These are phyloP conservation scores for Daktulosphaira vitifoliae DNA, from an alignment of 1,140 invertebrate species.

Conservation along the genomic window DNA sequence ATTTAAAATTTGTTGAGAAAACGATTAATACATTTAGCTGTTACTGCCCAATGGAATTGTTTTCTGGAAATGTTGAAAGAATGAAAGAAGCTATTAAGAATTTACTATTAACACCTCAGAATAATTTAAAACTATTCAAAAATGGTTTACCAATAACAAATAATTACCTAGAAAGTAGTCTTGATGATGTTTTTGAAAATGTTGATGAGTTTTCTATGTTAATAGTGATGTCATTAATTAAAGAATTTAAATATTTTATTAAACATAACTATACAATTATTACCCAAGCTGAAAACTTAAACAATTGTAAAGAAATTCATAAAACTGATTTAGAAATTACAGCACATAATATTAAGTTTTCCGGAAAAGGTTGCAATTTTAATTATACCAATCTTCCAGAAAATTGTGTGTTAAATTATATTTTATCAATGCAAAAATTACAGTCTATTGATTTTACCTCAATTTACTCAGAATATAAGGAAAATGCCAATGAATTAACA, in stretches of 20 bases:
- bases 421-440: conserved; percentile 6
- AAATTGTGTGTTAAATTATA: neutral
- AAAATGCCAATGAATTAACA: too few species aligned
- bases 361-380: too few species aligned
- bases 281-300: too few species aligned
- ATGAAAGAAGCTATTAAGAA: neutral
- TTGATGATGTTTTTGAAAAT: too few species aligned
- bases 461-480: neutral
- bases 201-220: too few species aligned
- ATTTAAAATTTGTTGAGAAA: conserved; percentile 6
- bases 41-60: conserved; percentile 31
- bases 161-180: too few species aligned
- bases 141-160: neutral
- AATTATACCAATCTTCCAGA: neutral
- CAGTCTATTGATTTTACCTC: neutral
- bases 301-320: too few species aligned
- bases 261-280: too few species aligned
- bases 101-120: conserved; percentile 15
- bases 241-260: too few species aligned
- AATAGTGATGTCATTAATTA: too few species aligned
- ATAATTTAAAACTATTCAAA: conserved; percentile 29
- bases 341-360: too few species aligned
- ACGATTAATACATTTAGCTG: neutral
- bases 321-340: too few species aligned
- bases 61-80: conserved; percentile 17